Conservation (phyloP, 2,888 invertebrate genomes). For the Elegia similella region DNA sequence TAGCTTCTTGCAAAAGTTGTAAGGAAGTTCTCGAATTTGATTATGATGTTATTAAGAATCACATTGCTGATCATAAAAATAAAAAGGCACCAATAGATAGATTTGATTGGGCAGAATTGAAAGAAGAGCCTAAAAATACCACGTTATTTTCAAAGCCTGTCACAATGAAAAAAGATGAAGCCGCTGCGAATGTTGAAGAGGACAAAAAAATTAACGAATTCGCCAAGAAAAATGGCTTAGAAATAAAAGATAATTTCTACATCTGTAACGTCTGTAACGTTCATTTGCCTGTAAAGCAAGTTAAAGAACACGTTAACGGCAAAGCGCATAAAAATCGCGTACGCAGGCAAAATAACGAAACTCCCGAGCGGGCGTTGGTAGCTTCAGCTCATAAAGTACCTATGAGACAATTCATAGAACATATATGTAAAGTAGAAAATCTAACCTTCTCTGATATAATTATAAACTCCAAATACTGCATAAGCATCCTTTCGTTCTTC, state of each 20-base stretch:
- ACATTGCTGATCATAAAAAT: constrained; percentile 36
- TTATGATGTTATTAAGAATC: constrained; percentile 31
- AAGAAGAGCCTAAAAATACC: constrained; percentile 9
- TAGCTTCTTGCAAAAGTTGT: constrained; percentile 41
- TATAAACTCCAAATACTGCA: constrained; percentile 39
- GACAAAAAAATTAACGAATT: constrained; percentile 26
- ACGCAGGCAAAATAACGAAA: neutral
- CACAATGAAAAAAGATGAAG: constrained; percentile 16
- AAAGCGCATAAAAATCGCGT: constrained; percentile 28
- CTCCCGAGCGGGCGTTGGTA: neutral
- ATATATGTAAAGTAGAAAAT: constrained; percentile 19
- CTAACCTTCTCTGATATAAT: constrained; percentile 27
- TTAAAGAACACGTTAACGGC: constrained; percentile 32
- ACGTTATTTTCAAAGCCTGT: constrained; percentile 17
- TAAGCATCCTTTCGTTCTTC: constrained; percentile 33
- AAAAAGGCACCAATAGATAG: constrained; percentile 20
- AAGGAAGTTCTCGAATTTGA: constrained; percentile 28
- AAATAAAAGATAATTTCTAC: constrained; percentile 23
- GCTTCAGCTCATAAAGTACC: constrained; percentile 8
- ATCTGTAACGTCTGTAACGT: constrained; percentile 32
- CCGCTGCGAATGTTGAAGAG: neutral
- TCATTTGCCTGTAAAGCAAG: constrained; percentile 26
- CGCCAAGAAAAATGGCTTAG: constrained; percentile 29
- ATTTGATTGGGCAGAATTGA: constrained; percentile 1
- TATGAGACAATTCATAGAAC: constrained; percentile 23